Percentiles rank a stretch among this genome's conserved stretches.
Conservation (phyloP, 2,797 vertebrate genomes). For the Acanthopagrus latus region DNA sequence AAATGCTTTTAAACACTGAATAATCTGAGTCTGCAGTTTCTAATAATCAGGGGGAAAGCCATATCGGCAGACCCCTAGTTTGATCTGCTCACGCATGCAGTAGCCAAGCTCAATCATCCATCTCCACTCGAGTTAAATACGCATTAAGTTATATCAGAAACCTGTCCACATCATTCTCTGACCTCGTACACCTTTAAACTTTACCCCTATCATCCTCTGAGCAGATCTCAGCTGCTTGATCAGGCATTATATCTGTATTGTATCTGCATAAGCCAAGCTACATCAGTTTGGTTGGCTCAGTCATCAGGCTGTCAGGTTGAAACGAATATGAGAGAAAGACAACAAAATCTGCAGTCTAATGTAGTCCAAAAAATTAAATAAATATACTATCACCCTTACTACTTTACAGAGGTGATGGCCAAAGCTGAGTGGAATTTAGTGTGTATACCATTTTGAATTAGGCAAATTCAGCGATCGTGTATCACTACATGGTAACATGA, state of each 20-base stretch:
- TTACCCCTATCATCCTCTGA: not conserved
- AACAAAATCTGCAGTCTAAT: not conserved
- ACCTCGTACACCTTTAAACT: not conserved
- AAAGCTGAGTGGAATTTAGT: not conserved
- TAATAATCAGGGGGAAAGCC: too few relatives aligned
- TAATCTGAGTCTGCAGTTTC: too few relatives aligned
- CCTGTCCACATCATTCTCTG: not conserved
- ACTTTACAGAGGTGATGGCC: not conserved
- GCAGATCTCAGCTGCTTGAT: not conserved
- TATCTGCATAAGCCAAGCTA: not conserved
- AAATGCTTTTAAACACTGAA: too few relatives aligned
- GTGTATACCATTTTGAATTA: not conserved
- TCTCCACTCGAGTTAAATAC: too few relatives aligned
- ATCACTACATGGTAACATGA: constrained; percentile 22
- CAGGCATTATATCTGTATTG: not conserved
- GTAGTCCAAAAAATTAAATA: not conserved
- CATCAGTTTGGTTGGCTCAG: not conserved
- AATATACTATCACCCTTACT: not conserved
- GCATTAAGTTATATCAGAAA: not conserved
- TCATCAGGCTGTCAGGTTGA: too few relatives aligned
- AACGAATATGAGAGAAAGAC: not conserved
- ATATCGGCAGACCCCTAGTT: too few relatives aligned
- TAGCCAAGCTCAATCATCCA: too few relatives aligned
- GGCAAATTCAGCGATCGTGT: not conserved
- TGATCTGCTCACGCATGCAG: too few relatives aligned